These are phyloP conservation scores for Drosophila trichaetosa DNA, from an alignment of 2,888 invertebrate species.

Conservation along the genomic window DNA sequence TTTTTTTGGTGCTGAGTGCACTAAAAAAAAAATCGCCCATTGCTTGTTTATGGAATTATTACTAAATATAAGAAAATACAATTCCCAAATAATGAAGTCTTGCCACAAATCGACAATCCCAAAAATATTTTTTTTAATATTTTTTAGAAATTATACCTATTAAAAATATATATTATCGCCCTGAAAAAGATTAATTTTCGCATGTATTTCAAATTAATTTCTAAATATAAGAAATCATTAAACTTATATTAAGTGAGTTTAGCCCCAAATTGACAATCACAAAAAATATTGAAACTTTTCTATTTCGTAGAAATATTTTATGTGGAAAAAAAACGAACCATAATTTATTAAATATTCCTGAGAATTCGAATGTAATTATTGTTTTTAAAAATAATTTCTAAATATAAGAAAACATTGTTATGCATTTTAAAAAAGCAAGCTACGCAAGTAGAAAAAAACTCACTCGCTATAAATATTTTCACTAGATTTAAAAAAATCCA, in stretches of 20 bases:
- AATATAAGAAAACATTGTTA: neutral
- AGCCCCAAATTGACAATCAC: neutral
- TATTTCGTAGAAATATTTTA: neutral
- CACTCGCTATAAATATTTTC: too few relatives aligned
- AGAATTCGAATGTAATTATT: neutral
- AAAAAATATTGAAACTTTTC: neutral
- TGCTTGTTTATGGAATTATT: neutral
- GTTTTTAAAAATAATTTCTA: neutral
- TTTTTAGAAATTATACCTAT: too few relatives aligned
- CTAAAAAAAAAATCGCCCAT: neutral
- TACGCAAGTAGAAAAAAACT: too few relatives aligned
- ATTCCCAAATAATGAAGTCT: neutral
- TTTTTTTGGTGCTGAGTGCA: constrained; percentile 43
- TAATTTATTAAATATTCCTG: neutral
- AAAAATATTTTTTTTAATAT: neutral
- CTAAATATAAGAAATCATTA: neutral
- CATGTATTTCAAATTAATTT: neutral
- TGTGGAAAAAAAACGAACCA: neutral
- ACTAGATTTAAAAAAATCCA: too few relatives aligned
- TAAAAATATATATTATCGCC: too few relatives aligned
- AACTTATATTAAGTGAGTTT: neutral
- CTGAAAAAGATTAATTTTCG: too few relatives aligned
- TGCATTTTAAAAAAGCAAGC: neutral
- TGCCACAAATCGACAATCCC: neutral
- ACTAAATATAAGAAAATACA: neutral